Evolutionary conservation across 2,113 vertebrate species (phyloP), one percentile per base, ranked within the genome.

Genomic region (Sarotherodon lohbergeri): DNA sequence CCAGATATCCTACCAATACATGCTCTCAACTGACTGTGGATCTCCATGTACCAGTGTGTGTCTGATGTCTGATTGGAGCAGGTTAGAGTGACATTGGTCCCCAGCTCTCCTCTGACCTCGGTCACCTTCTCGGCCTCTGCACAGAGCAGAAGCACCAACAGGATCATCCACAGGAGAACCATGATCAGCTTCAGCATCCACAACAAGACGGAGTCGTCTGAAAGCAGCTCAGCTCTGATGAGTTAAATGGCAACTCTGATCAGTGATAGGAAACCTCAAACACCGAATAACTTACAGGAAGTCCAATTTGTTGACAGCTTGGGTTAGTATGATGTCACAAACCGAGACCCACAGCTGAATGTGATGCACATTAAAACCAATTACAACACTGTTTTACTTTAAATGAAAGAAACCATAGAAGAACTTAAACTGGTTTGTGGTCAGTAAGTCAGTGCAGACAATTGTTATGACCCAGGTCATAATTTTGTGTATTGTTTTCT

Each of bases 161-260:
- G 46, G 6, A 82, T 7, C 78, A 27, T 46, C 85, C 76, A 43
- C 2, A 80, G 59, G 24, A 86, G 41, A 50, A 52, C 78, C 87
- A 88, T 88, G 76, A 39, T 46, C 39, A 46, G 39, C 39, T 43
- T 73, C 66, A 73, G 8, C 1, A 27, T 16, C n/a, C 39, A 71
- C 19, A 71, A 71, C n/a, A 41, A 71, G 66, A 43, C 36, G 0
- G 36, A 71, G 63, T 43, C 79, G 16, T 56, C 0, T 73, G 39
- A 41, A 0, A 27, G 0, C 55, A 27, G 39, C n/a, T 24, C 34
- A 5, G 55, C 56, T 55, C 22, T 50, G 43, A 39, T 0, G 9
- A 4, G 46, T 46, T 9, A 11, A 17, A 78, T 48, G 8, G 5
- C 7, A 8, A 50, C 14, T 11, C 9, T 22, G 34, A 22, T 13